Percentiles rank a stretch among this genome's conserved stretches.
Evolutionary conservation across 2,797 vertebrate genomes (phyloP).

Genomic region (Meriones psammophilus): DNA sequence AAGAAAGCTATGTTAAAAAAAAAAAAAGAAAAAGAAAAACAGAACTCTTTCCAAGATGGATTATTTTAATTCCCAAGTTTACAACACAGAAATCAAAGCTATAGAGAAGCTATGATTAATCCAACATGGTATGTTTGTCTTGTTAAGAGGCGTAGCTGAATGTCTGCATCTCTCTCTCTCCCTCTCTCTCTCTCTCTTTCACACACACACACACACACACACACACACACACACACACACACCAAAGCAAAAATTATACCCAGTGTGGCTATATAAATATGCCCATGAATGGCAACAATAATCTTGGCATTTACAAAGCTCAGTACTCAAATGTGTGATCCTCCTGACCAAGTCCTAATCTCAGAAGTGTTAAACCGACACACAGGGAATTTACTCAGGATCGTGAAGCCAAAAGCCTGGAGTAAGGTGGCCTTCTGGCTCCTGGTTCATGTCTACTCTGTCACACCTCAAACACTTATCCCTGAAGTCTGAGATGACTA

Average conservation of each 20-base stretch:
- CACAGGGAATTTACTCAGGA: neutral
- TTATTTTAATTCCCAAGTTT: slow-evolving; percentile 31
- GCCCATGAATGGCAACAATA: neutral
- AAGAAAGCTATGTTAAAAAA: slow-evolving; percentile 54
- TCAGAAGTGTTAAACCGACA: neutral
- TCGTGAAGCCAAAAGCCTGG: neutral
- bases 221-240: neutral
- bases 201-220: neutral
- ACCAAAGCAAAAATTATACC: neutral
- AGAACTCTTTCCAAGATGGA: neutral
- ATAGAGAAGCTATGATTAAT: neutral
- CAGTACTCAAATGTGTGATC: neutral
- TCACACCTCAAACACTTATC: neutral
- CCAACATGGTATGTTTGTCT: neutral
- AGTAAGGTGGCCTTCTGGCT: neutral
- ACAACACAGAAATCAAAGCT: neutral
- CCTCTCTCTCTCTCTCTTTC: no score
- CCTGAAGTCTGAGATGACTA: neutral
- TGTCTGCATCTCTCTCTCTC: neutral
- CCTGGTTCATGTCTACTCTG: neutral
- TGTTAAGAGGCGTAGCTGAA: neutral
- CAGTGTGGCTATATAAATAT: neutral
- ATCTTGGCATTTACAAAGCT: neutral
- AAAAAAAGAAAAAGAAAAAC: neutral
- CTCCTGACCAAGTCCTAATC: neutral